These are phyloP conservation scores for Trissolcus japonicus DNA, from an alignment of 2,888 invertebrate genomes.

Conservation along the genomic window DNA sequence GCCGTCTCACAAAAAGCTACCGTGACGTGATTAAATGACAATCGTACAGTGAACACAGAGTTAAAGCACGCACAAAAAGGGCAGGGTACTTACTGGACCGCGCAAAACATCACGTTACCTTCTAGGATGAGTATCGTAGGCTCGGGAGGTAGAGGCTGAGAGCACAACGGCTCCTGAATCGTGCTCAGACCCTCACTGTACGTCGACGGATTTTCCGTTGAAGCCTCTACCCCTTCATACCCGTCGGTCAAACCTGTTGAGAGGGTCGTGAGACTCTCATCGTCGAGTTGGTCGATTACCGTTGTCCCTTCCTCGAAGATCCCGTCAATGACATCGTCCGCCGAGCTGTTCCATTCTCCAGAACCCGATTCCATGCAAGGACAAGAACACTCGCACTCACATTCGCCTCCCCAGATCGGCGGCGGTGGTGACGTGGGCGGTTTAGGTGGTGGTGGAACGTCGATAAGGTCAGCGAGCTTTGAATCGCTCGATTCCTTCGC, in stretches of 20 bases:
- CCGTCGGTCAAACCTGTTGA: conserved; percentile 54
- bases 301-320: conserved; percentile 27
- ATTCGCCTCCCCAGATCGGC: conserved; percentile 81
- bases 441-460: conserved; percentile 71
- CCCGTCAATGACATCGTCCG: conserved; percentile 48
- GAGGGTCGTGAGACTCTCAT: conserved; percentile 27
- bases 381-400: conserved; percentile 86
- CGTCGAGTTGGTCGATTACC: background rate
- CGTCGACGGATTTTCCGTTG: conserved; percentile 59
- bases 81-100: conserved; percentile 24
- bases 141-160: conserved; percentile 79
- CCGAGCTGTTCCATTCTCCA: conserved; percentile 69
- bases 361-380: conserved; percentile 80
- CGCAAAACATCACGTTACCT: conserved; percentile 84
- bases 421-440: conserved; percentile 68
- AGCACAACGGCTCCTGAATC: conserved; percentile 67
- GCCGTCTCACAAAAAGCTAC: conserved; percentile 38
- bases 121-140: conserved; percentile 89
- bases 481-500: conserved; percentile 9
- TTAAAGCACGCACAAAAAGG: conserved; percentile 31
- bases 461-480: conserved; percentile 47
- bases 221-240: conserved; percentile 38
- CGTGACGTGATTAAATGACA: conserved; percentile 27
- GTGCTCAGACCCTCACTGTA: conserved; percentile 62
- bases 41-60: conserved; percentile 24